Evolutionary conservation across 2,113 vertebrate genomes (phyloP), one percentile per base, ranked within the genome.

Genomic region (Pseudorectes ferrugineus): DNA sequence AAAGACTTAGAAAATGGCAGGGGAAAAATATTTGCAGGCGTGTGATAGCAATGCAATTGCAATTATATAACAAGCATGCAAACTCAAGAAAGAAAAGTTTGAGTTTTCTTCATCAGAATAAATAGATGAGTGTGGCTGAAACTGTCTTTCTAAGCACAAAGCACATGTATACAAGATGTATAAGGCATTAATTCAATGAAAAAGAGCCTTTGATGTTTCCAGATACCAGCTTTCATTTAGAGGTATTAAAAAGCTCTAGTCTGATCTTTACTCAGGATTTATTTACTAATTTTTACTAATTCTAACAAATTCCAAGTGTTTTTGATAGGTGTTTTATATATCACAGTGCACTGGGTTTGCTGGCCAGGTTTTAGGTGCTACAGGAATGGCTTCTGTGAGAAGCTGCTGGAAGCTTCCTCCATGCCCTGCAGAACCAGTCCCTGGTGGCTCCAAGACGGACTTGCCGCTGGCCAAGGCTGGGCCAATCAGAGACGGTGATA

Each of bases 401-500:
- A 63, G 23, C 6, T 35, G 20, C 13, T 35, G 25, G 35, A 35
- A 85, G 16, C 25, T 35, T 25, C 35, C 42, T 42, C 35, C 61
- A 35, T 6, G 16, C 16, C 20, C 31, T 49, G 29, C 20, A 42
- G 29, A 75, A 10, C 16, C 19, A 35, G 16, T n/a, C 11, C 25
- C 31, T 21, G 20, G 15, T 29, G 24, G 12, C 12, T 74, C 18
- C 59, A 36, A 40, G 19, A 46, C 0, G 0, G 29, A 48, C 0
- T 0, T 7, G 29, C 28, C 0, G 0, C 52, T 40, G 52, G 35
- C 29, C 23, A 46, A 84, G 19, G 28, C n/a, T 63, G n/a, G n/a
- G 14, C 18, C 18, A 12, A 3, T 24, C n/a, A 55, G 70, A 55
- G 19, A 40, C 16, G 29, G 12, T 65, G 12, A 2, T 20, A 48